Percentiles rank a stretch among this genome's conserved stretches.
Evolutionary conservation across 2,113 vertebrate species (phyloP).

Genomic region (Percopsis transmontana): DNA sequence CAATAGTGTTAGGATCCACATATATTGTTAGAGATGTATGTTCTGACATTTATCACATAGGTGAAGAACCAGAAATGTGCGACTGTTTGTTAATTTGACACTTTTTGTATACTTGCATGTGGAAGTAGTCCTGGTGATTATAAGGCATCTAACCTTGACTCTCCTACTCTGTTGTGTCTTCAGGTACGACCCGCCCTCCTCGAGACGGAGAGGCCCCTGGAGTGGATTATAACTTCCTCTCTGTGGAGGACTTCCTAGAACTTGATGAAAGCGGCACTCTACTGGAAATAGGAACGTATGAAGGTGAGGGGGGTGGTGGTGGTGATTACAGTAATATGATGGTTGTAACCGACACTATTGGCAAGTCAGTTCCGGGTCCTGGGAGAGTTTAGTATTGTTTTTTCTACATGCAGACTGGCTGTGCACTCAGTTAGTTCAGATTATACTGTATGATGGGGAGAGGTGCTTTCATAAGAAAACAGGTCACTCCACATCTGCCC

Average conservation of each 20-base stretch:
- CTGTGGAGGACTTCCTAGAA: conserved; percentile 90
- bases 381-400: conserved; percentile 35
- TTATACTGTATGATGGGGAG: conserved; percentile 52
- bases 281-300: conserved; percentile 95
- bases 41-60: conserved; percentile 36
- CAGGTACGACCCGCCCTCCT: conserved; percentile 94
- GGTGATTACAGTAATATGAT: conserved; percentile 5
- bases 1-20: conserved; percentile 19
- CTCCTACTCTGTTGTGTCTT: conserved; percentile 14
- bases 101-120: conserved; percentile 3
- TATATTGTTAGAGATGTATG: conserved; percentile 30
- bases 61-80: conserved; percentile 17
- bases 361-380: conserved; percentile 1
- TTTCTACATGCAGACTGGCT: conserved; percentile 40
- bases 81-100: conserved; percentile 52
- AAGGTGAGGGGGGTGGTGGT: conserved; percentile 81
- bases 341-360: conserved; percentile 15
- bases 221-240: conserved; percentile 96
- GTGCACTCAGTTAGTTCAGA: conserved; percentile 52
- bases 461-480: conserved; percentile 55
- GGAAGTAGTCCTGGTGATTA: neutral
- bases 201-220: conserved; percentile 93
- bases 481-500: conserved; percentile 67
- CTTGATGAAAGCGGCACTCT: conserved; percentile 92
- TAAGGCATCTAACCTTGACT: conserved; percentile 18